phyloP scores from a whole-genome alignment of 2,888 invertebrate genomes.

The Amblyjoppa fuscipennis region DNA sequence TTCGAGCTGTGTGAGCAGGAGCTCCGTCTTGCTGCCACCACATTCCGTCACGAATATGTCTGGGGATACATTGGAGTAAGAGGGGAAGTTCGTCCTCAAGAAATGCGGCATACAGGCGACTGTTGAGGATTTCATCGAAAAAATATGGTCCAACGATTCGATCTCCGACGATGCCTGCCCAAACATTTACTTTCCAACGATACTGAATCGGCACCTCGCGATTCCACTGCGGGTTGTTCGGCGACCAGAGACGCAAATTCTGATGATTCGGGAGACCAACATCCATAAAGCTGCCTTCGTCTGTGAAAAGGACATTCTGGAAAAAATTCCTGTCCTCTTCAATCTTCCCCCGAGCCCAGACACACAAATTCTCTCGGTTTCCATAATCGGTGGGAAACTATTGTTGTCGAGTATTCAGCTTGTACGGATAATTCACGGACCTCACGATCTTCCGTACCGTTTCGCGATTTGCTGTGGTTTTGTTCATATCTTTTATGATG shows the following conservation, averaged over 20 bases:
- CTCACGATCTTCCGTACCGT: conserved; percentile 29
- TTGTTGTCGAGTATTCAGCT: neutral
- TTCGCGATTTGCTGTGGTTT: conserved; percentile 27
- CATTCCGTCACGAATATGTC: conserved; percentile 24
- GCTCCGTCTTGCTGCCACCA: conserved; percentile 57
- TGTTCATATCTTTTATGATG: too few relatives aligned
- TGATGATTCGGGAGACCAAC: conserved; percentile 9
- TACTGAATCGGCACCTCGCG: conserved; percentile 23
- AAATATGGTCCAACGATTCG: conserved; percentile 29
- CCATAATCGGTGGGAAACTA: neutral
- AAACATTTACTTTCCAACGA: conserved; percentile 33
- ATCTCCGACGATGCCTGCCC: conserved; percentile 26
- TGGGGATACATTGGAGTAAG: conserved; percentile 30
- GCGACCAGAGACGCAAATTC: conserved; percentile 28
- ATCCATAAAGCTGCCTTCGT: conserved; percentile 31
- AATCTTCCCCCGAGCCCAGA: conserved; percentile 44
- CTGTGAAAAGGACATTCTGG: neutral
- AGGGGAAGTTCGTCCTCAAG: conserved; percentile 30
- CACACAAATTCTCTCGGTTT: conserved; percentile 49
- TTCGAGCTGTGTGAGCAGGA: conserved; percentile 38
- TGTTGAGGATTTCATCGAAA: conserved; percentile 6
- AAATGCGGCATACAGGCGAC: conserved; percentile 1
- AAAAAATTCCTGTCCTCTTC: conserved; percentile 10
- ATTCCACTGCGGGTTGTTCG: conserved; percentile 10
- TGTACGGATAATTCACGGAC: conserved; percentile 26